Conservation (phyloP, 1,140 invertebrate species). For the Drosophila asahinai region DNA sequence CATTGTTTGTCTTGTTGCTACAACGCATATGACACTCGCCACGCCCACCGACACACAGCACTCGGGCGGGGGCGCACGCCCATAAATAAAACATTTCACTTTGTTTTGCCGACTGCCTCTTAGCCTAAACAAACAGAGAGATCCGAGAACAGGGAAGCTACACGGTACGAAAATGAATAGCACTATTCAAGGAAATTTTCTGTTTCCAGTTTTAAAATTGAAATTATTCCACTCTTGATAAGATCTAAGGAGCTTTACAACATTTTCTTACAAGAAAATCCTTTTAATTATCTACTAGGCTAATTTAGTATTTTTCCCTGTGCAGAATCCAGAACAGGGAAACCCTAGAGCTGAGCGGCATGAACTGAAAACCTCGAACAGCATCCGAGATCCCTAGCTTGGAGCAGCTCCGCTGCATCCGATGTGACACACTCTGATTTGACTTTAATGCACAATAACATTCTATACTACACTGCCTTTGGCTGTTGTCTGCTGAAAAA, state of each 20-base stretch:
- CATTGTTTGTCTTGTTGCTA: conserved; percentile 78
- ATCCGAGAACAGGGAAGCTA: conserved; percentile 18
- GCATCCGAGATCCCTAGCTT: conserved; percentile 16
- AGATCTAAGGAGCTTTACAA: not conserved
- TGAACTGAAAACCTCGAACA: conserved; percentile 30
- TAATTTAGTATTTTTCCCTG: not conserved
- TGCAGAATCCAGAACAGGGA: not conserved
- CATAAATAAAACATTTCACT: conserved; percentile 83
- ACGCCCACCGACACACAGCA: conserved; percentile 51
- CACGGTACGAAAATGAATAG: not conserved
- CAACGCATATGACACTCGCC: conserved; percentile 77
- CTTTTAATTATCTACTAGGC: too few relatives aligned
- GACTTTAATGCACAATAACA: conserved; percentile 82
- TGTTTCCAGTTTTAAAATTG: too few relatives aligned
- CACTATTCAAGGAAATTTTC: not conserved
- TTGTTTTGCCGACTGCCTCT: conserved; percentile 71
- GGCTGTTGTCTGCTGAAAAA: conserved; percentile 55
- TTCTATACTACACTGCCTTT: conserved; percentile 55
- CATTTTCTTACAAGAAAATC: not conserved
- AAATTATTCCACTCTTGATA: not conserved
- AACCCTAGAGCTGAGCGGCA: conserved; percentile 5
- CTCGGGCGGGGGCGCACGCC: conserved; percentile 38
- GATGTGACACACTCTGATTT: conserved; percentile 70
- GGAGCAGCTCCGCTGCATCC: conserved; percentile 11
- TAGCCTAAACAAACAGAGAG: conserved; percentile 63